Base-by-base conservation (phyloP, 2,888 invertebrate genomes). In the Hypercompe scribonia region DNA sequence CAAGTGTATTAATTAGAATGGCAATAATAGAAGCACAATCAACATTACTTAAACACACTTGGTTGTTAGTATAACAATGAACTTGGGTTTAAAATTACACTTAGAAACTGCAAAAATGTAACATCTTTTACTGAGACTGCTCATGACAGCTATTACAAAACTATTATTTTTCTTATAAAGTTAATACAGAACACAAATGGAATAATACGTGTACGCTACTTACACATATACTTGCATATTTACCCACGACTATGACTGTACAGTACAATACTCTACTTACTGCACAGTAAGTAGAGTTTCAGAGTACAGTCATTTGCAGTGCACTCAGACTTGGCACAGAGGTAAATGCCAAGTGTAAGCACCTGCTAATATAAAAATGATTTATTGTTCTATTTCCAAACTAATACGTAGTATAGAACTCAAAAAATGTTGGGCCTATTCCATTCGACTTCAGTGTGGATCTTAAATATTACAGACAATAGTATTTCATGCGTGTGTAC, bases 1-100 rank as follows among this genome's bases (percentile, higher is more conserved):
- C n/a, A n/a, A n/a, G n/a, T 73, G 70, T 75, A 67, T 72, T 71
- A 71, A 74, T 81, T n/a, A n/a, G n/a, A 78, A 84, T 84, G 81
- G 81, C 77, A 81, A 76, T 74, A 70, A 78, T 73, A 75, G 79
- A 82, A 82, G 78, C 81, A 76, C 70, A 77, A 84, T 84, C 75
- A 76, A 73, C 50, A 72, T 75, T 68, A 68, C 75, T 72, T 42
- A 33, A 74, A 83, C 67, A 73, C 33, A 65, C 68, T 66, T 74
- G 69, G 65, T 65, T 75, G 72, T 83, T 50, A 50, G 39, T 15
- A 61, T 63, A n/a, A 54, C n/a, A 31, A 61, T 68, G 15, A 31
- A 61, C 18, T 2, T 61, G 31, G 13, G 5, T 31, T 61, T 28
- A 15, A 31, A 18, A 61, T 15, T 31, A 31, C 61, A 31, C 15